A percentile compares a stretch with the other conserved stretches of the same genome.
Conservation (phyloP, 2,797 vertebrate species). For the Myotis daubentonii region DNA sequence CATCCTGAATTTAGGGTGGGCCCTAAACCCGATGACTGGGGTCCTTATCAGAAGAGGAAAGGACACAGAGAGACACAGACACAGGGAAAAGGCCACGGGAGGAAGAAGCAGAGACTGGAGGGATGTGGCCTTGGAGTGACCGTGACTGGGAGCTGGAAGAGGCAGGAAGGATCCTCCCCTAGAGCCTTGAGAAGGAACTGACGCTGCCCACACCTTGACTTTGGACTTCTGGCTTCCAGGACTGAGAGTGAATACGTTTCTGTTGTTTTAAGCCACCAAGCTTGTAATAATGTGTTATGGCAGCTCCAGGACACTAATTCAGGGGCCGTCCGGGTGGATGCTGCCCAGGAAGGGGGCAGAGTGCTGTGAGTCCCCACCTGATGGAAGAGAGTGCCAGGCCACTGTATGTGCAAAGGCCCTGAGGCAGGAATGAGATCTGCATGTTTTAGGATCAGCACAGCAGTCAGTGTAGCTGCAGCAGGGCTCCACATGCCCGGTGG, state of each 20-base stretch:
- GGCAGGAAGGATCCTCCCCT: neutral
- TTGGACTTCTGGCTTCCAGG: neutral
- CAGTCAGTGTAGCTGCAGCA: neutral
- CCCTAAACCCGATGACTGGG: neutral
- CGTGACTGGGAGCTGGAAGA: neutral
- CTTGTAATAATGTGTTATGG: neutral
- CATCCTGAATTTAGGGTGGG: neutral
- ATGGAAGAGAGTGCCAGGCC: neutral
- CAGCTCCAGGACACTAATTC: neutral
- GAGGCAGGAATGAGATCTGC: neutral
- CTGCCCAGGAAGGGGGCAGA: neutral
- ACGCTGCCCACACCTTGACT: neutral
- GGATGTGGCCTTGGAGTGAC: neutral
- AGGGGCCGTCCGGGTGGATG: fast-evolving
- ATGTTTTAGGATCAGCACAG: no score
- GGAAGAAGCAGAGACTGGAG: neutral
- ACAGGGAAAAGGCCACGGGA: neutral
- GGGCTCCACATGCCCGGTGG: fast-evolving
- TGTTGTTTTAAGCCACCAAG: neutral
- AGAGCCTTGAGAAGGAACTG: neutral
- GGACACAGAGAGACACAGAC: neutral
- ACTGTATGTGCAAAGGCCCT: neutral
- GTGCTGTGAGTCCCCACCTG: no score
- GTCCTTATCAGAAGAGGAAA: neutral
- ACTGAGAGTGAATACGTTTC: neutral